Base-by-base conservation (phyloP, 2,113 vertebrate genomes). In the Crotalus viridis region DNA sequence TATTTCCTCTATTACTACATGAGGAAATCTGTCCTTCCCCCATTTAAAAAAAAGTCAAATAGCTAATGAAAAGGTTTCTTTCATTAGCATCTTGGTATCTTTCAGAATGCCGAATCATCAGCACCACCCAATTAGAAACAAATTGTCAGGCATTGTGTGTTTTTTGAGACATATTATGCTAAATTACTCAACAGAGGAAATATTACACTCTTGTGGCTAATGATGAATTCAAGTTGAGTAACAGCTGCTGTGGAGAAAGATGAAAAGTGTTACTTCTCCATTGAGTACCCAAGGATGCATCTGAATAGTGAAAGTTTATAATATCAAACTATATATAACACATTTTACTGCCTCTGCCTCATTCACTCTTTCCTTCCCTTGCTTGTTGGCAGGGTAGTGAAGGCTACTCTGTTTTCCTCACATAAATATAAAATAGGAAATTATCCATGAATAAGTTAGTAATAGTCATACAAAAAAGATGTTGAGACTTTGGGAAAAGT, bases 101-200 rank as follows among this genome's bases (percentile, higher is more conserved):
- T 13, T 3, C 9, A 52, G n/a, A 89, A 26, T 54, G 0, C 10
- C 92, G 57, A 81, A 15, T 17, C 54, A 61, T 92, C 90, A 93
- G 94, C 57, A 90, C 19, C 48, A 17, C 46, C 85, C 26, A 59
- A n/a, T 51, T 61, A 81, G 85, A 56, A 56, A 90, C 87, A 48
- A 93, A 64, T 96, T 93, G 95, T 43, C 89, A 57, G 0, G 54
- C 93, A 55, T 93, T 87, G 94, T n/a, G 93, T 57, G 93, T n/a
- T 52, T 91, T 94, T 61, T 56, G 24, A 95, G 94, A 95, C 88
- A 94, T 95, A 28, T 92, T 91, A 52, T 94, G 94, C 21, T 93
- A 91, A 94, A 95, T 96, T 96, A 88, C 96, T 91, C 94, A 96
- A 96, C 85, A 95, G 64, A 95, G 95, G 96, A 96, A 96, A 95